These are phyloP conservation scores for Mustela nigripes DNA, from an alignment of 2,113 vertebrate species.

Conservation along the genomic window DNA sequence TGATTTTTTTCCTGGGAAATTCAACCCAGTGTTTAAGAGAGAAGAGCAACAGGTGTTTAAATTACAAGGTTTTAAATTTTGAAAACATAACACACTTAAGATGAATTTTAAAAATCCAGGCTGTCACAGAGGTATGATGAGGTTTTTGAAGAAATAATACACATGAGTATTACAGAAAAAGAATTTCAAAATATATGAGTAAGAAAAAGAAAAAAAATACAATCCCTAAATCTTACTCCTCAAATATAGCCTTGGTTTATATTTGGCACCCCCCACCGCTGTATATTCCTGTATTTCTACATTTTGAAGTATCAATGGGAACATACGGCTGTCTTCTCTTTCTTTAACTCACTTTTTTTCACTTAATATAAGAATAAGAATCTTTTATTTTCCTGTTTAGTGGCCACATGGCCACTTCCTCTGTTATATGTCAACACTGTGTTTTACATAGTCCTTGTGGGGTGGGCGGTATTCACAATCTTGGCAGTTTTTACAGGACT, in stretches of 20 bases:
- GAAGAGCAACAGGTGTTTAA: background rate
- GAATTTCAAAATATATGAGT: background rate
- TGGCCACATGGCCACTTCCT: background rate
- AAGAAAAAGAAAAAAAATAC: background rate
- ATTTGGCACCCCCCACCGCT: background rate
- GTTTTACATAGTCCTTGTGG: background rate
- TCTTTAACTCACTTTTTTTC: background rate
- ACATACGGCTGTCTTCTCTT: background rate
- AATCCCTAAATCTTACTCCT: background rate
- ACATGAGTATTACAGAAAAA: background rate
- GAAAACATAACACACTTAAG: background rate
- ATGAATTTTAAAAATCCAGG: background rate
- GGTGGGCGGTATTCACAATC: background rate
- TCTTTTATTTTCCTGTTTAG: background rate
- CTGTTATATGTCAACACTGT: background rate
- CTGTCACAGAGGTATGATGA: background rate
- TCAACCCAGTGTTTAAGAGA: background rate
- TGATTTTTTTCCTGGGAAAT: background rate
- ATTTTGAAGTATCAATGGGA: background rate
- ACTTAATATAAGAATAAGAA: background rate
- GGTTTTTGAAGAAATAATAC: background rate
- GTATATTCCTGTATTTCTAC: background rate
- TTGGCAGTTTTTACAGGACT: background rate
- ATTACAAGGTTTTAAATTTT: conserved; percentile 10
- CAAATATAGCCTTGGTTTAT: background rate